Base-by-base conservation (phyloP, 2,797 vertebrate genomes). In the Sylvia borin region DNA sequence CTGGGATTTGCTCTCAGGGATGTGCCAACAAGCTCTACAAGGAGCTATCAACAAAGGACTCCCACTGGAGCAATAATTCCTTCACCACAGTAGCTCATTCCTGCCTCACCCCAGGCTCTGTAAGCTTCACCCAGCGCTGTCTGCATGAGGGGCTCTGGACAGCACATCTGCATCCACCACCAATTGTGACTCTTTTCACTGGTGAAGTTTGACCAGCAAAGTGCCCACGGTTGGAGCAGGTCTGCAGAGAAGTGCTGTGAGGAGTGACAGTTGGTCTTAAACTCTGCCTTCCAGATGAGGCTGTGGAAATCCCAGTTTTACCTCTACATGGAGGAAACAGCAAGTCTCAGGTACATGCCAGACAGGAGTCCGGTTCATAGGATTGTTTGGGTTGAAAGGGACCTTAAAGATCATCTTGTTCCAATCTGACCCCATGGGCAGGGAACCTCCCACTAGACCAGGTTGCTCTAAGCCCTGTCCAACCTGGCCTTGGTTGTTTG, bases 201-300 rank as follows among this genome's bases (percentile, higher is more conserved):
- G 25, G 16, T 17, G 19, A 7, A 7, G 7, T 16, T 25, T 45
- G 67, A 29, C 15, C 74, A 58, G 51, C 31, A 31, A 32, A 47
- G 38, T 18, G 1, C 40, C 43, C 64, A 7, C 0, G 0, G 4
- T 38, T n/a, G 29, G 40, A 22, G 53, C 4, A 6, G 67, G 13
- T 57, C 27, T 62, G 77, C 47, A 65, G 60, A 12, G 36, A n/a
- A 68, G 27, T 31, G 16, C 65, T 17, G 67, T 48, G 50, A 48
- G 53, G 16, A 53, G 26, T 18, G 17, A 32, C 5, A 2, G 16
- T 55, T n/a, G 27, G 15, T 21, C 15, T 50, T 11, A 15, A 55
- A 15, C 47, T 20, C 24, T 58, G 48, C 71, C 68, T n/a, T 79
- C n/a, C 55, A 29, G 48, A 5, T 0, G 7, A 38, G 70, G 20